Evolutionary conservation across 2,113 vertebrate species (phyloP).

Genomic region (Xiphophorus hellerii): DNA sequence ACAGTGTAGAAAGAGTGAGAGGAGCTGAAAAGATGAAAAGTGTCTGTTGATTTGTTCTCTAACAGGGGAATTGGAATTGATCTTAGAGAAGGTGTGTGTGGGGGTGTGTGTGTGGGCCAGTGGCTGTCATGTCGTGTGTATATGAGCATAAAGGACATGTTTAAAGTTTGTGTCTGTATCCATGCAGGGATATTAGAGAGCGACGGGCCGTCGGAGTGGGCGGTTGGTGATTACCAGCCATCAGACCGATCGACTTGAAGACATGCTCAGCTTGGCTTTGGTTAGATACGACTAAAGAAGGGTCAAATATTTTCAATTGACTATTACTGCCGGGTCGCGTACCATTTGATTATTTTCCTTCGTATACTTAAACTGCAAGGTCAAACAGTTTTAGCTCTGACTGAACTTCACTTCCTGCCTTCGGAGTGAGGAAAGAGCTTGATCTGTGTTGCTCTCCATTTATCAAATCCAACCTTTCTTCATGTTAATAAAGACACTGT

Average conservation of each 20-base stretch:
- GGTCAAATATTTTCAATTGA: slow-evolving; percentile 62
- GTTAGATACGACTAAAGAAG: slow-evolving; percentile 50
- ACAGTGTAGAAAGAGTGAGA: slow-evolving; percentile 53
- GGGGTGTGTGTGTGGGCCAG: slow-evolving; percentile 38
- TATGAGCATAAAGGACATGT: slow-evolving; percentile 14
- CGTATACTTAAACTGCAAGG: slow-evolving; percentile 43
- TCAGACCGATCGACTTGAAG: slow-evolving; percentile 42
- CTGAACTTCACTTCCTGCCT: slow-evolving; percentile 29
- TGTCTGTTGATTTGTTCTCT: slow-evolving; percentile 66
- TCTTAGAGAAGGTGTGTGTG: slow-evolving; percentile 46
- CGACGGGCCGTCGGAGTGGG: not conserved
- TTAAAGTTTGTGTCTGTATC: slow-evolving; percentile 33
- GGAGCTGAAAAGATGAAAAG: slow-evolving; percentile 69
- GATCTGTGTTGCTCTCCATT: slow-evolving; percentile 4
- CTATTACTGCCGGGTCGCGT: slow-evolving; percentile 56
- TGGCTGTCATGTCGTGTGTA: slow-evolving; percentile 33
- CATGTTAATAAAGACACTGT: not conserved
- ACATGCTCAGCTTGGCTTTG: slow-evolving; percentile 28
- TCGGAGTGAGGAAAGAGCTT: slow-evolving; percentile 3
- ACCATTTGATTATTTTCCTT: slow-evolving; percentile 39
- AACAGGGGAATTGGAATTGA: slow-evolving; percentile 78
- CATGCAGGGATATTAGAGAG: slow-evolving; percentile 20
- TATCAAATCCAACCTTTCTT: slow-evolving; percentile 17
- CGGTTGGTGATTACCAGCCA: not conserved
- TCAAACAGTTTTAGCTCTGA: slow-evolving; percentile 48